Percentiles rank a stretch among this genome's conserved stretches.
These are phyloP conservation scores for Lynx canadensis DNA, from an alignment of 2,113 vertebrate genomes.

Conservation along the genomic window DNA sequence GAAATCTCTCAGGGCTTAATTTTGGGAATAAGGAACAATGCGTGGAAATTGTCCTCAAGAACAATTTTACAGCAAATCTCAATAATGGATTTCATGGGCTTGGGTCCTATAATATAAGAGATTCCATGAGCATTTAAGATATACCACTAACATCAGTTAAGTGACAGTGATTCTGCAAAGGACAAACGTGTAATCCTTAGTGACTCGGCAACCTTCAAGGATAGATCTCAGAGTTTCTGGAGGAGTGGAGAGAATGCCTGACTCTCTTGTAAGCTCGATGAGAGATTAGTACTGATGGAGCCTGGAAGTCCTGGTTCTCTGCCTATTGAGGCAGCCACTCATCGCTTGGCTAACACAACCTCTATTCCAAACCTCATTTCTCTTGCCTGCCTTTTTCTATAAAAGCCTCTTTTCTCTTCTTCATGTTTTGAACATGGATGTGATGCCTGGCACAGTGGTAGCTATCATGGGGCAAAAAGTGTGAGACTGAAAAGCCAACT, in stretches of 20 bases:
- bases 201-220: not conserved
- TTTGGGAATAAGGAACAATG: not conserved
- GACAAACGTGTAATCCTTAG: not conserved
- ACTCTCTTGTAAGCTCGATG: not conserved
- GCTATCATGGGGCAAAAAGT: not conserved
- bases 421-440: not conserved
- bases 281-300: not conserved
- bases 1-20: not conserved
- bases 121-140: not conserved
- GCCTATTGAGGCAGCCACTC: not conserved
- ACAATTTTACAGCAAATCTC: not conserved
- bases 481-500: not conserved
- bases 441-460: not conserved
- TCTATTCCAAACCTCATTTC: not conserved
- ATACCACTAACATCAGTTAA: not conserved
- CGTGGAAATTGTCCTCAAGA: not conserved
- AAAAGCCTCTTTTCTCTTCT: not conserved
- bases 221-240: not conserved
- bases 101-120: not conserved
- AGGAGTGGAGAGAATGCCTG: not conserved
- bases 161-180: not conserved
- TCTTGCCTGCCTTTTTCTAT: not conserved
- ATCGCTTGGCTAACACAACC: not conserved
- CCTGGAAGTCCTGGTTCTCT: not conserved
- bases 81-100: not conserved